Evolutionary conservation across 37 sponge, comb jelly and placozoan species (phyloP).

Genomic region (Eunapius fragilis): DNA sequence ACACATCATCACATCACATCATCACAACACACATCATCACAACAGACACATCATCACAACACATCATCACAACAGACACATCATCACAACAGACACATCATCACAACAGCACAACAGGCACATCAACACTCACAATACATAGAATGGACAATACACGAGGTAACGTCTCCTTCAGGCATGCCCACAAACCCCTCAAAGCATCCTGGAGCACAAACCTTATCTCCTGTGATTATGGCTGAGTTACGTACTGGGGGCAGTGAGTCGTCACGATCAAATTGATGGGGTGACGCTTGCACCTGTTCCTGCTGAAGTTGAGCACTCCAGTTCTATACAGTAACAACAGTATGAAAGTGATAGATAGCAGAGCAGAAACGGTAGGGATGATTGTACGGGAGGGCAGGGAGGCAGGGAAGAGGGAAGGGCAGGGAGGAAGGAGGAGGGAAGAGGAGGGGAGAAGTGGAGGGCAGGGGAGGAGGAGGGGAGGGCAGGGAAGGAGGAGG

Average conservation of each 20-base stretch:
- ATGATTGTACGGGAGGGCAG: not conserved
- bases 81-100: not conserved
- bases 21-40: not conserved
- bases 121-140: not conserved
- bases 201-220: not conserved
- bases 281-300: not conserved
- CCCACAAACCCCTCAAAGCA: not conserved
- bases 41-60: not conserved
- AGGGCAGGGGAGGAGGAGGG: not conserved
- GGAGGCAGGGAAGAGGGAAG: not conserved
- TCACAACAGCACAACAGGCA: not conserved
- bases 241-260: not conserved
- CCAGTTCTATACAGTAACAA: not conserved
- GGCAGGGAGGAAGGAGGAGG: not conserved
- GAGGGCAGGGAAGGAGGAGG: not conserved
- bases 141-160: not conserved
- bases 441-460: not conserved
- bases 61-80: not conserved
- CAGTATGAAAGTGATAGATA: too few species aligned
- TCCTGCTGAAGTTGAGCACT: not conserved
- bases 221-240: not conserved
- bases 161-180: not conserved
- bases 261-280: not conserved
- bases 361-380: not conserved
- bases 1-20: not conserved